phyloP scores from a whole-genome alignment of 37 sponge, comb jelly and placozoan genomes.

The Ephydatia muelleri region DNA sequence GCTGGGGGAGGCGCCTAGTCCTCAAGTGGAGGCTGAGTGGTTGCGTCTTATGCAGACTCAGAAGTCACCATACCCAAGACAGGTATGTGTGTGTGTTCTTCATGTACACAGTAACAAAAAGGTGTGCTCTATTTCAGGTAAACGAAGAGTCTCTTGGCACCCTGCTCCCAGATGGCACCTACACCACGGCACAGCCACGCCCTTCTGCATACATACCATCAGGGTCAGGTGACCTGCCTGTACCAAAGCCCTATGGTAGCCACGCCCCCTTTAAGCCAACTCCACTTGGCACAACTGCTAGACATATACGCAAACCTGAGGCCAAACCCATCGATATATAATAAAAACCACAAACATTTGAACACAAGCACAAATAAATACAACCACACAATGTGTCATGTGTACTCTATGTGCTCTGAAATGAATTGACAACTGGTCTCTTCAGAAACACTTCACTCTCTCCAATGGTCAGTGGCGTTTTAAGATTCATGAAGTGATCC shows the following conservation, averaged over 20 bases:
- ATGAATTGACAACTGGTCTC: slow-evolving; percentile 48
- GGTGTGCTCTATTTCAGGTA: neutral
- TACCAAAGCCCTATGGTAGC: slow-evolving; percentile 96
- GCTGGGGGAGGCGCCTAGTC: slow-evolving; percentile 82
- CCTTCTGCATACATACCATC: slow-evolving; percentile 98
- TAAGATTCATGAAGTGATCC: slow-evolving; percentile 44
- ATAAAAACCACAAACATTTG: neutral
- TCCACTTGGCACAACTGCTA: slow-evolving; percentile 86
- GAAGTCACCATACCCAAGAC: slow-evolving; percentile 3
- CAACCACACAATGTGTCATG: neutral
- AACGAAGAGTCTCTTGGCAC: slow-evolving; percentile 51
- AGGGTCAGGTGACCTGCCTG: slow-evolving; percentile 81
- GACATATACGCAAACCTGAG: slow-evolving; percentile 95
- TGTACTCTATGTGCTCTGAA: slow-evolving; percentile 1
- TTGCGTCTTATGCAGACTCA: slow-evolving; percentile 37
- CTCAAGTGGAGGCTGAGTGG: slow-evolving; percentile 71
- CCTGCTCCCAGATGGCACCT: slow-evolving; percentile 69
- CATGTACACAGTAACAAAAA: neutral
- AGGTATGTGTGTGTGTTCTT: slow-evolving; percentile 24
- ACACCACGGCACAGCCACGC: slow-evolving; percentile 88
- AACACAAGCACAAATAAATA: slow-evolving; percentile 1
- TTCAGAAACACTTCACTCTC: slow-evolving; percentile 60
- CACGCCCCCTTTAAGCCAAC: slow-evolving; percentile 98
- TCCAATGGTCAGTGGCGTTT: slow-evolving; percentile 56
- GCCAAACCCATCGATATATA: slow-evolving; percentile 94